These are phyloP conservation scores for Cephalotes varians DNA, from an alignment of 2,888 invertebrate genomes.

Conservation along the genomic window DNA sequence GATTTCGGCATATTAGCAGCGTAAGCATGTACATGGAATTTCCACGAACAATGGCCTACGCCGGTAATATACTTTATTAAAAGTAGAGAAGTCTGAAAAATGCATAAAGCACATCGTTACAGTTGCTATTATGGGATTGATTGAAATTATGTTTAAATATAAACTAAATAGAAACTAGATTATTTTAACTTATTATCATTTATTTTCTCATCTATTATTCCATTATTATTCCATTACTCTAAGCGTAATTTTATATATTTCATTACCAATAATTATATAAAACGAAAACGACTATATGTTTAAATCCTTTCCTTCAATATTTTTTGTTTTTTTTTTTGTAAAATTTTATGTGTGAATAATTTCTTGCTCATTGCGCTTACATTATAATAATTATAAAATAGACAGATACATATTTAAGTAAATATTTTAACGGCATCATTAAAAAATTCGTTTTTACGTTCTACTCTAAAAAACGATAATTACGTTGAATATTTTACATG, in stretches of 20 bases:
- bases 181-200: neutral
- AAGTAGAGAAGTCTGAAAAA: slow-evolving; percentile 26
- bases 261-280: neutral
- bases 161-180: neutral
- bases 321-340: neutral
- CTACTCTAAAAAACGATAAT: slow-evolving; percentile 4
- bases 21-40: slow-evolving; percentile 34
- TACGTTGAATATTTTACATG: slow-evolving; percentile 22
- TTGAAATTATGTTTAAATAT: neutral
- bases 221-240: neutral
- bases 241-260: neutral
- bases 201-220: neutral
- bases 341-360: neutral
- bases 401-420: neutral
- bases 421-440: slow-evolving; percentile 6
- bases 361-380: neutral
- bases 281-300: neutral
- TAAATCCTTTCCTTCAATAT: neutral
- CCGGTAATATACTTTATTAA: slow-evolving; percentile 34
- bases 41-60: neutral
- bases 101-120: neutral
- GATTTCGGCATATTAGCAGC: slow-evolving; percentile 38
- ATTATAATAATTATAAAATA: neutral
- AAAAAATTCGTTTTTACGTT: neutral
- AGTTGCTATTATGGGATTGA: neutral